Conservation (phyloP, 2,113 vertebrate genomes). For the Neolamprologus tretocephalus region DNA sequence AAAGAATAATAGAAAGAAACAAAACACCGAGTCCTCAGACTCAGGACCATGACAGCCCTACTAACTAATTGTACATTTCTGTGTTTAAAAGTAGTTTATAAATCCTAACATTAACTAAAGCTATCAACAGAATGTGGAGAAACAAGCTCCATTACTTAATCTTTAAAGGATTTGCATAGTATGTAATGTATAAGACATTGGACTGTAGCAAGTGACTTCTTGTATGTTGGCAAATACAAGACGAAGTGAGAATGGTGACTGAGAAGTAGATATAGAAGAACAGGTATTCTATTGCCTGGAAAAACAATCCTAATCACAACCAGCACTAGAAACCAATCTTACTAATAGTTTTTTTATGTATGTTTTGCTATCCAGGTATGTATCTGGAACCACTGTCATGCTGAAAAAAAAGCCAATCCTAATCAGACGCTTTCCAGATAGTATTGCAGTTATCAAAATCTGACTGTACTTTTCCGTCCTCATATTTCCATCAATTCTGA, state of each 20-base stretch:
- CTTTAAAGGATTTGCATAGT: neutral
- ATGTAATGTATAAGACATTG: neutral
- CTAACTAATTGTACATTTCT: neutral
- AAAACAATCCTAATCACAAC: neutral
- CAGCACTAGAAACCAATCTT: neutral
- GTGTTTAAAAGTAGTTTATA: neutral
- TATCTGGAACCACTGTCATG: neutral
- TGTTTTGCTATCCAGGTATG: neutral
- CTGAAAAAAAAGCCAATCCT: neutral
- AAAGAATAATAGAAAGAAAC: too few species aligned
- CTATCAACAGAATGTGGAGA: neutral
- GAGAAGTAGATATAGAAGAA: neutral
- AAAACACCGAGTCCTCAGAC: too few species aligned
- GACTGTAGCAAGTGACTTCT: neutral
- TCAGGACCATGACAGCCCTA: too few species aligned
- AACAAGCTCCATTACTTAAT: neutral
- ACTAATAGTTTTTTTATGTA: neutral
- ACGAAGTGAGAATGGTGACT: neutral
- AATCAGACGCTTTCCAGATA: neutral
- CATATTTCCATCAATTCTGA: neutral
- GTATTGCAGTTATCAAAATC: neutral
- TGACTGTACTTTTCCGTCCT: neutral
- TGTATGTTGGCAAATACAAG: neutral
- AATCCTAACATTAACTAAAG: neutral
- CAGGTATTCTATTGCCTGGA: neutral